A percentile compares a stretch with the other conserved stretches of the same genome.
These are phyloP conservation scores for Hermetia illucens DNA, from an alignment of 1,140 invertebrate species.

Conservation along the genomic window DNA sequence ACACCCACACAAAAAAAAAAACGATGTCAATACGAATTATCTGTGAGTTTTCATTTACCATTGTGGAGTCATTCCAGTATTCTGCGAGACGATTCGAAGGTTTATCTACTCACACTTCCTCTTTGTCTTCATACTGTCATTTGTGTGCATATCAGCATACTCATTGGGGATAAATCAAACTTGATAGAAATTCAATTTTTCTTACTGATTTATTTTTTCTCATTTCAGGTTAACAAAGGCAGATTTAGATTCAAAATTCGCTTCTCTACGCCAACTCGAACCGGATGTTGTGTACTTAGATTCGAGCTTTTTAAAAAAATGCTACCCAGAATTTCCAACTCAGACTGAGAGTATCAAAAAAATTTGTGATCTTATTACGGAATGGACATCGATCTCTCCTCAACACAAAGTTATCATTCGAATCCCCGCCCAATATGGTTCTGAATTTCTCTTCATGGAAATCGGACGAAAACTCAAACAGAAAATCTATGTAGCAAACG, in stretches of 20 bases:
- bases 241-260: constrained; percentile 5
- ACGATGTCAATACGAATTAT: too few species aligned
- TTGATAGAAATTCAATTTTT: background rate
- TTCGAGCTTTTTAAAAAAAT: constrained; percentile 46
- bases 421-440: constrained; percentile 39
- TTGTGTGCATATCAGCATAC: too few species aligned
- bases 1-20: too few species aligned
- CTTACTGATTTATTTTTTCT: background rate
- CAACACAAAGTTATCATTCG: constrained; percentile 36
- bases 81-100: too few species aligned
- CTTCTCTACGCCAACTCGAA: constrained; percentile 28
- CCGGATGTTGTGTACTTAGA: constrained; percentile 53
- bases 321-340: constrained; percentile 39
- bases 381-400: constrained; percentile 36
- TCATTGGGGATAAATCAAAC: background rate
- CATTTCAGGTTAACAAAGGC: background rate
- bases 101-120: too few species aligned
- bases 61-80: too few species aligned
- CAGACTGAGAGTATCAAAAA: constrained; percentile 36
- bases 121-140: too few species aligned
- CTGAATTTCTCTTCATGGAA: constrained; percentile 43
- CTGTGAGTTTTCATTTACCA: too few species aligned
- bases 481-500: constrained; percentile 36
- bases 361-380: constrained; percentile 32
- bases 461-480: constrained; percentile 34